Conservation (phyloP, 2,113 vertebrate species). For the Odontophorus gujanensis region DNA sequence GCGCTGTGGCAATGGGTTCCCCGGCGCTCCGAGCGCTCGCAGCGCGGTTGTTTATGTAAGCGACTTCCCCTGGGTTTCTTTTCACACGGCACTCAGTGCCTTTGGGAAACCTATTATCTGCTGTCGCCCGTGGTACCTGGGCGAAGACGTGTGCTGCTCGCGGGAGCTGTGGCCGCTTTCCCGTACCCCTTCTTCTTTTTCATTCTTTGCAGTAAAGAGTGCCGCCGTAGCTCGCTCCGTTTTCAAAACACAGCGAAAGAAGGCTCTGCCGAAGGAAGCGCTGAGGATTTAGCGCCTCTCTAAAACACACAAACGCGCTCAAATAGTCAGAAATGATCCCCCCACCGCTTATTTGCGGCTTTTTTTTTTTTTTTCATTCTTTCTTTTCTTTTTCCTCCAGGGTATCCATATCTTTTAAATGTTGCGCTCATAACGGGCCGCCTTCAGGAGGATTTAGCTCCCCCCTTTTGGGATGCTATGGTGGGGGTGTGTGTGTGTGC, state of each 20-base stretch:
- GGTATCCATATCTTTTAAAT: background rate
- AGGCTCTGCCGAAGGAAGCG: background rate
- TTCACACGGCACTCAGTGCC: background rate
- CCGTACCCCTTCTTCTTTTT: too few relatives aligned
- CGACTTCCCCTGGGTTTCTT: background rate
- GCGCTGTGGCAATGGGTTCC: conserved; percentile 79
- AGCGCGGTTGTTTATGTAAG: background rate
- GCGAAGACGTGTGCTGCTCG: background rate
- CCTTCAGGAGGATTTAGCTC: background rate
- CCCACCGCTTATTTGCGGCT: background rate
- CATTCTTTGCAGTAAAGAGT: background rate
- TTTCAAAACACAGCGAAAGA: background rate
- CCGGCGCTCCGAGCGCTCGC: background rate
- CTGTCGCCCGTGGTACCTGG: background rate
- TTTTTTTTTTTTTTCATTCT: background rate
- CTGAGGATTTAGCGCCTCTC: background rate
- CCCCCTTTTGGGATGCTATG: background rate
- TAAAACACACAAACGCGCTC: background rate
- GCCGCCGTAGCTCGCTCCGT: background rate
- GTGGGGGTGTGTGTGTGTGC: too few relatives aligned
- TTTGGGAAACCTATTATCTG: background rate
- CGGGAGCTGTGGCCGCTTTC: background rate
- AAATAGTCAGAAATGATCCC: background rate
- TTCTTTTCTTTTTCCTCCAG: rapidly evolving
- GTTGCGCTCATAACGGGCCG: background rate